Evolutionary conservation across 30 jellyfish, hydroid and myxozoan genomes (phyloP), one percentile per base, ranked within the genome.

Genomic region (Chrysaora quinquecirrha): DNA sequence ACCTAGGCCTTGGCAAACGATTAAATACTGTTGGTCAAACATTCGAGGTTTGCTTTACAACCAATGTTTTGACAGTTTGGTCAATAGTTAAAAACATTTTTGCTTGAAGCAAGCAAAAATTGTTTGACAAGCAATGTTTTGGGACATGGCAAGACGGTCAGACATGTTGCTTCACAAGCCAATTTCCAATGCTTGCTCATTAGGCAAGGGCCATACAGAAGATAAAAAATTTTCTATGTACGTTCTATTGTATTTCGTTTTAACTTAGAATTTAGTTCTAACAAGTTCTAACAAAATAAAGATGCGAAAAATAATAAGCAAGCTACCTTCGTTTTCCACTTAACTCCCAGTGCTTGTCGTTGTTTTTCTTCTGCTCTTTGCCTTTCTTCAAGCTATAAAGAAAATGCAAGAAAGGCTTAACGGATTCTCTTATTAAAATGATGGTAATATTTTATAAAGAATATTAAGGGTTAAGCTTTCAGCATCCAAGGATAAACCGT

Each of bases 351-450:
- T 0, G 97, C 79, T 18, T 25, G 33, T 20, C 97, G 64, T 34
- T 89, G 91, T 46, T 76, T 76, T 21, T 82, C 94, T 28, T 82
- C 97, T 16, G 85, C 67, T 14, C 97, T 86, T 64, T 89, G 97
- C 78, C 90, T 58, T 73, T 89, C 95, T 46, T 89, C 97, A 19
- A 89, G 82, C 95, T 87, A 68, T 21, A 23, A 67, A 30, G 47
- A 48, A 77, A 32, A 32, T 0, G 1, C 18, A 43, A 28, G 25
- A 56, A 71, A 71, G n/a, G 21, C 14, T n/a, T 21, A 46, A 28
- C 21, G 27, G 29, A 6, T 29, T 33, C 23, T 11, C 27, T 1
- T 18, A 20, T 76, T 21, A 34, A 33, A 25, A 27, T 16, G 33
- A 18, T 18, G 61, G 34, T 11, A 28, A 56, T 54, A 0, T 10